Conservation (phyloP, 2,113 vertebrate genomes). For the Dromiciops gliroides region DNA sequence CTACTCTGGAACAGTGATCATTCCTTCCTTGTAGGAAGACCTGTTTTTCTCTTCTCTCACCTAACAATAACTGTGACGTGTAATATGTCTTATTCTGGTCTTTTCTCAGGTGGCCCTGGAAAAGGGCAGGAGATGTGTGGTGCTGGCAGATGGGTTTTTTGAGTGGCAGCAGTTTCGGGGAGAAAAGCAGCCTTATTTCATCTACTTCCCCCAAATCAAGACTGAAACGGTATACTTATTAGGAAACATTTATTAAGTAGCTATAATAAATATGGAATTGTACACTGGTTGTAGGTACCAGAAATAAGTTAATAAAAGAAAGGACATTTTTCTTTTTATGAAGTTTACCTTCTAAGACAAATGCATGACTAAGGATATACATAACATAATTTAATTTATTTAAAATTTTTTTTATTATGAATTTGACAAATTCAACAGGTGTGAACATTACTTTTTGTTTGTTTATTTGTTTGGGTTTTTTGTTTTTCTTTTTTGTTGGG, state of each 20-base stretch:
- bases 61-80: background rate
- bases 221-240: slow-evolving; percentile 67
- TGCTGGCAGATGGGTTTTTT: slow-evolving; percentile 96
- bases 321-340: background rate
- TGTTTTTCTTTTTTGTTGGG: too few species aligned
- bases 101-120: slow-evolving; percentile 88
- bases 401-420: background rate
- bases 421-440: background rate
- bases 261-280: background rate
- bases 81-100: background rate
- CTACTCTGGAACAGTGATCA: background rate
- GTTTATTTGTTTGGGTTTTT: too few species aligned
- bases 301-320: background rate
- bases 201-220: slow-evolving; percentile 92
- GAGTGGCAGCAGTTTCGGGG: slow-evolving; percentile 90
- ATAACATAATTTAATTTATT: background rate
- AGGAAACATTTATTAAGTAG: background rate
- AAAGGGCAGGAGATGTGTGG: slow-evolving; percentile 94
- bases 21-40: background rate
- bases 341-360: background rate
- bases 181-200: slow-evolving; percentile 94
- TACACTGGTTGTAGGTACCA: background rate
- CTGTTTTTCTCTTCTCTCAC: background rate
- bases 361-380: background rate
- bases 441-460: too few species aligned